Base-by-base conservation (phyloP, 2,797 vertebrate genomes). In the Platyrinchus mystaceus region DNA sequence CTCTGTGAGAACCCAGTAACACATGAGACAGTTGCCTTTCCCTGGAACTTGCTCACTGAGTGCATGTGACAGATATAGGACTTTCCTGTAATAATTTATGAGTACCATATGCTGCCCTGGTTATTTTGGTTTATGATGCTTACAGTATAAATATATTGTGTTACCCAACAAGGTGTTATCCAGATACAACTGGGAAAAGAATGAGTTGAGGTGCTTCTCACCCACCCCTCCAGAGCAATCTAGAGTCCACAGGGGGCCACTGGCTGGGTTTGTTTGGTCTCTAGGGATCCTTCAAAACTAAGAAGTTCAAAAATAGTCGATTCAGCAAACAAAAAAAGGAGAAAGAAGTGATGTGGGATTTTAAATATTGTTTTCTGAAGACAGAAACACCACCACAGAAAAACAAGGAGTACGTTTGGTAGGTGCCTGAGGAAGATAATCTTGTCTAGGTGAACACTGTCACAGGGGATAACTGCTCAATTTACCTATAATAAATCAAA, bases 81-180 rank as follows among this genome's bases (percentile, higher is more conserved):
- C 89, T 87, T 71, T 14, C 6, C 71, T 59, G 58, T 71, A 95
- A 95, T 93, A 93, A 92, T 95, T 94, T 75, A 96, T 91, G 49
- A 95, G 56, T 58, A 73, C 74, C 84, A 62, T 91, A 93, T 95
- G 90, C 83, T 93, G 36, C 23, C 39, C 39, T 89, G 34, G 30
- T 89, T 94, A 59, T 86, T 91, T 80, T 56, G 22, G 55, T 82
- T 74, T 74, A 34, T 66, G 3, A 2, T 23, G 0, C 77, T 79
- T 83, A 67, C 30, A 43, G 68, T 24, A 71, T 64, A 87, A 87
- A 53, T 77, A 36, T 6, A 2, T 44, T 46, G 16, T 11, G 3
- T 68, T 91, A 91, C 46, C 30, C 56, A 83, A 50, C 5, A 64
- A 82, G 21, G 32, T 60, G 18, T 37, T 82, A 27, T 49, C 56